Conservation (phyloP, 2,888 invertebrate species). For the Nudaria mundana region DNA sequence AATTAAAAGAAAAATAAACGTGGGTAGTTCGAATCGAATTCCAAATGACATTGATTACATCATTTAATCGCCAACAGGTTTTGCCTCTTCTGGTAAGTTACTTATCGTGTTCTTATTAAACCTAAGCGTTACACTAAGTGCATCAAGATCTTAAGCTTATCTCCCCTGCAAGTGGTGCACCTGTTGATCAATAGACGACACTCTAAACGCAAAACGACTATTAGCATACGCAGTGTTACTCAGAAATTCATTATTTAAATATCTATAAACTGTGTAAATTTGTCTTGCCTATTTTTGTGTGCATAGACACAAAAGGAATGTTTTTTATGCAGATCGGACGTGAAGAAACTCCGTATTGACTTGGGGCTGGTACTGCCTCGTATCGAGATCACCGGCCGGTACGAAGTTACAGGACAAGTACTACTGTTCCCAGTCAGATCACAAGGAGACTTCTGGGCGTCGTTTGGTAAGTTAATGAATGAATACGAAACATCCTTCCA, state of each 20-base stretch:
- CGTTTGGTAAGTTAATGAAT: constrained; percentile 88
- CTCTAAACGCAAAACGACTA: no score
- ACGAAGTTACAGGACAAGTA: constrained; percentile 89
- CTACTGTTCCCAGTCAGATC: constrained; percentile 89
- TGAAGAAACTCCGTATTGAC: constrained; percentile 82
- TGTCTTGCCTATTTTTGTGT: constrained; percentile 2
- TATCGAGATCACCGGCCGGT: constrained; percentile 87
- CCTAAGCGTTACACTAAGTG: no score
- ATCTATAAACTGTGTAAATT: neutral
- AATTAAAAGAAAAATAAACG: no score
- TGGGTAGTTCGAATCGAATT: no score
- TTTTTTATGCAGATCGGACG: constrained; percentile 73
- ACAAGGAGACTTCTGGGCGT: constrained; percentile 90
- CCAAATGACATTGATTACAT: no score
- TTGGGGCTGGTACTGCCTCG: constrained; percentile 84
- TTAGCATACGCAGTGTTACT: neutral
- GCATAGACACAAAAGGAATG: neutral
- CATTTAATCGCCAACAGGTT: no score
- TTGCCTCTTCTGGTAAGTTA: no score
- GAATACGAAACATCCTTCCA: no score
- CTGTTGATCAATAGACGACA: neutral
- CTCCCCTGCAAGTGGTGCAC: neutral
- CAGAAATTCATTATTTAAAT: neutral
- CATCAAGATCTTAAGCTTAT: no score
- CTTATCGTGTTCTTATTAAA: no score